phyloP scores from a whole-genome alignment of 2,113 vertebrate species.

The Apaloderma vittatum region DNA sequence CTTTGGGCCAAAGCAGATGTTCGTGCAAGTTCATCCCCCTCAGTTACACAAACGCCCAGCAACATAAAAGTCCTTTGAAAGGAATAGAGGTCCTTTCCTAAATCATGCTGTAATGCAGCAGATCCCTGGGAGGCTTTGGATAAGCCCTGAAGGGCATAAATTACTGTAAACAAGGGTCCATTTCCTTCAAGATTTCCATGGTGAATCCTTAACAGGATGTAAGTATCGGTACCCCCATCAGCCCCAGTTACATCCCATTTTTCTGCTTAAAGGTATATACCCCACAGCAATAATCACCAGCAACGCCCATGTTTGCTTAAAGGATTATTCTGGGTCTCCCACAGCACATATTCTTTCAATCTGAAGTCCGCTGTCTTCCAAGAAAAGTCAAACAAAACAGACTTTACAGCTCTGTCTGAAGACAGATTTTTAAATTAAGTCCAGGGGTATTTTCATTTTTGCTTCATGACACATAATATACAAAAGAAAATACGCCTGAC shows the following conservation, averaged over 20 bases:
- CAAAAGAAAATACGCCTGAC: neutral
- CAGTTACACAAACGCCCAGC: neutral
- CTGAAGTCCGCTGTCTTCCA: neutral
- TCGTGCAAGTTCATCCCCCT: neutral
- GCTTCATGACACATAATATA: neutral
- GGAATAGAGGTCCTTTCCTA: neutral
- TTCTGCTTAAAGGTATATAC: neutral
- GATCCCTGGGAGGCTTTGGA: neutral
- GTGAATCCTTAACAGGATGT: neutral
- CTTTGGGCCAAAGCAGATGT: neutral
- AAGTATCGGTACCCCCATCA: rapidly evolving
- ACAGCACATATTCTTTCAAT: neutral
- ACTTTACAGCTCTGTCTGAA: neutral
- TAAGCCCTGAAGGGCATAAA: neutral
- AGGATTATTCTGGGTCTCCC: neutral
- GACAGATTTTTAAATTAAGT: neutral
- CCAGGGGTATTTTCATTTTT: conserved; percentile 12
- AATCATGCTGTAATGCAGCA: neutral
- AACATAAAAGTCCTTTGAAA: neutral
- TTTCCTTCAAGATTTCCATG: neutral
- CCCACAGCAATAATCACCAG: neutral
- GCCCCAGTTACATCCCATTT: neutral
- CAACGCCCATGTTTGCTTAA: neutral
- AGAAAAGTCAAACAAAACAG: conserved; percentile 29
- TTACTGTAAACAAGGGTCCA: neutral